Base-by-base conservation (phyloP, 2,888 invertebrate genomes). In the Nomada fucata region DNA sequence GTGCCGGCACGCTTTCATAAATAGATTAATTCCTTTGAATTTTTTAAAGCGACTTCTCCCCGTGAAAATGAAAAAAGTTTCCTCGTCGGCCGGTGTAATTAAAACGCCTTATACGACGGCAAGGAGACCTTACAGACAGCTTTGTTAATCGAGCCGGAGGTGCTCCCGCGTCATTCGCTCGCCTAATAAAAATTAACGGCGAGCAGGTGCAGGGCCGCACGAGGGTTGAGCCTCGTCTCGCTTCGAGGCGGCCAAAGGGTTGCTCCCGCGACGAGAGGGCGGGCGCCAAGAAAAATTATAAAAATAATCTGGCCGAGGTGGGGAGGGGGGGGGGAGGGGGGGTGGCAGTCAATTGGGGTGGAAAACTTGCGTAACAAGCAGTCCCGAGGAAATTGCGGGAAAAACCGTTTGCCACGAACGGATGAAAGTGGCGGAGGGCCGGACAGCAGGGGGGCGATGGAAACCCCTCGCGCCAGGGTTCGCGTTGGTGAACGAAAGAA, bases 331-430 rank as follows among this genome's bases (percentile, higher is more conserved):
- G 23, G 23, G 23, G 23, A 1, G 1, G 23, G 23, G 23, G 1
- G 23, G n/a, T n/a, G 86, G 89, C 88, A 91, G 90, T 91, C 92
- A 91, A 92, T 92, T 92, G 91, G 91, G 90, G 91, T 88, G 89
- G 90, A 92, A 92, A 92, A 92, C 90, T 91, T 90, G 88, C 88
- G 92, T 92, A 92, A 92, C 92, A 91, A 92, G 92, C 91, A 88
- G 89, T 89, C 86, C 89, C 84, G 87, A 88, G 89, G 88, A 91
- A 92, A 92, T 91, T 92, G 91, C 88, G 89, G 90, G 89, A 91
- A 91, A 92, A 91, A 90, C 87, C 87, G 84, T 86, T 90, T 89
- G 85, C 87, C 84, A 85, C 89, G 88, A 84, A 87, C 87, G 83
- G 86, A 83, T 83, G 88, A 88, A 82, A 88, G 80, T 73, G 79